phyloP scores from a whole-genome alignment of 2,797 vertebrate genomes.

The Parauchenoglanis ngamensis region DNA sequence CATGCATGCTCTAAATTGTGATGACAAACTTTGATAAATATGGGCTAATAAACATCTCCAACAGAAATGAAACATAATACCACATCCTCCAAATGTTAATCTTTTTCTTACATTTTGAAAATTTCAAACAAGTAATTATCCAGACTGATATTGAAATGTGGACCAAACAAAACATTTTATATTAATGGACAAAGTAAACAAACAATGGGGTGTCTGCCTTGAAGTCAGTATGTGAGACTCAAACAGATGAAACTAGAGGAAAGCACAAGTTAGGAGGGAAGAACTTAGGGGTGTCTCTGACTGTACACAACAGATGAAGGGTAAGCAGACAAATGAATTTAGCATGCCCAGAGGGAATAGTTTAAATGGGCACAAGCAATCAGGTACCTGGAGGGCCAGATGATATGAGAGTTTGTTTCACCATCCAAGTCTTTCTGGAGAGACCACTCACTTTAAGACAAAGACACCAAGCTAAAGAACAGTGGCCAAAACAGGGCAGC shows the following conservation, averaged over 20 bases:
- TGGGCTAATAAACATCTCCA: background rate
- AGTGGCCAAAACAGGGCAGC: constrained; percentile 20
- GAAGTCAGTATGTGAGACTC: constrained; percentile 5
- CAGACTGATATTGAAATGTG: background rate
- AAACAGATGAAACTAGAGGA: constrained; percentile 2
- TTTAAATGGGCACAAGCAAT: background rate
- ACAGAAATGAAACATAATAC: background rate
- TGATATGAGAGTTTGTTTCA: background rate
- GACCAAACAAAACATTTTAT: background rate
- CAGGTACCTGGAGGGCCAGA: background rate
- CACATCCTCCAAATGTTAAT: background rate
- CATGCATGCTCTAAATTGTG: background rate
- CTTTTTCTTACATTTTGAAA: background rate
- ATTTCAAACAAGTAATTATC: background rate
- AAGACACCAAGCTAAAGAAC: constrained; percentile 70
- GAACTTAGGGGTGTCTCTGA: background rate
- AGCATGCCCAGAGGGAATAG: background rate
- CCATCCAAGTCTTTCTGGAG: constrained; percentile 85
- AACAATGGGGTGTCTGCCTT: background rate
- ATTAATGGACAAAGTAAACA: background rate
- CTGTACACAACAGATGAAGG: background rate
- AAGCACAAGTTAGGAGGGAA: constrained; percentile 3
- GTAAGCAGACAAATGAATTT: background rate
- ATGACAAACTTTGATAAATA: background rate
- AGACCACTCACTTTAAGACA: constrained; percentile 85